Evolutionary conservation across 2,113 vertebrate species (phyloP), one percentile per base, ranked within the genome.

Genomic region (Sula dactylatra): DNA sequence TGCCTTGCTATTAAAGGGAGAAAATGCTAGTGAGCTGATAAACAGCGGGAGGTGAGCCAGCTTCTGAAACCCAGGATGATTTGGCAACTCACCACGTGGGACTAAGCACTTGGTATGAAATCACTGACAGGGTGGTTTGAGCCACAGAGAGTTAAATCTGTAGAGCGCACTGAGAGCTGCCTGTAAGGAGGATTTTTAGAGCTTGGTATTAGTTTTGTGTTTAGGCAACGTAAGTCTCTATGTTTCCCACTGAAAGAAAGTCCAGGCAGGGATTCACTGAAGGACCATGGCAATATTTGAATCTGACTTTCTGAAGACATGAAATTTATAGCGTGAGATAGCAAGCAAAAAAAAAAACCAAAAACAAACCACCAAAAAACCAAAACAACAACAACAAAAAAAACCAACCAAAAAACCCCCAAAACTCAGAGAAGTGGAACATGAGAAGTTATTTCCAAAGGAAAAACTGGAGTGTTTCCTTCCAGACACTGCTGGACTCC

Each of bases 1-100:
- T 79, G 81, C 70, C 25, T 70, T 82, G 84, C 81, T 93, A 40
- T 91, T 88, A 90, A 95, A 94, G 82, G 87, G 49, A 88, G 66
- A 94, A 96, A 88, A 74, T 15, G 25, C 49, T 56, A 69, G 59
- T 2, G 54, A 94, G 84, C 27, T 1, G 19, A 76, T 87, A 85
- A 95, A 94, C 61, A 89, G 19, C 25, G 27, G 19, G 18, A 82
- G 29, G 27, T 1, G 2, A 82, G 91, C 73, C 87, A 93, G 61
- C 18, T 79, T 36, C 71, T 76, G 73, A 72, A 74, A 82, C 17
- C 52, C 47, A 34, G 42, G 24, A 40, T 13, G 13, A 45, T 42
- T 66, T 94, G 69, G 64, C 69, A 84, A 38, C 20, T 8, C 32
- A 82, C 15, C 44, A 10, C 4, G 2, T 0, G 2, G 47, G 47